Base-by-base conservation (phyloP, 2,888 invertebrate species). In the Psylliodes chrysocephalus region DNA sequence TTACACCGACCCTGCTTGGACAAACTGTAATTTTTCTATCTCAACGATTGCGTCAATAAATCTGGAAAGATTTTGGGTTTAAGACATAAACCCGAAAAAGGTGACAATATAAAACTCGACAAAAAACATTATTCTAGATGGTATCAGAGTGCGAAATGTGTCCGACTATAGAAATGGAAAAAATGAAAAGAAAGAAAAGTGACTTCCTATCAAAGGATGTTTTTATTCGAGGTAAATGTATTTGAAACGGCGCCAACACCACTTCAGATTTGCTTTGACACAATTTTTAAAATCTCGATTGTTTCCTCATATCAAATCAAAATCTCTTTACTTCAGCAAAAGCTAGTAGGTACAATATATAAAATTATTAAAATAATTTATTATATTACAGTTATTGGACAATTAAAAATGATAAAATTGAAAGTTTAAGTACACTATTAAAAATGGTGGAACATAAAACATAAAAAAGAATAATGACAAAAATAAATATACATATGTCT, bases 41-140 rank as follows among this genome's bases (percentile, higher is more conserved):
- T 56, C 55, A 38, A 38, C 60, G 60, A 64, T 60, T 64, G 60
- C 56, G 60, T 60, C 64, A 64, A 64, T 64, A 64, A 64, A 64
- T 64, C 64, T 56, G 55, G 15, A 60, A 60, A 60, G 64, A 60
- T 64, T 59, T 64, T 52, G 52, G 64, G 60, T 56, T 55, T 51
- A 44, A 44, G 55, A 60, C 56, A 52, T 56, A 51, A 60, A 53
- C 38, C 51, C 51, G 60, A 52, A 44, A 54, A 60, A 60, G 60
- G 33, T 60, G 60, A 64, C 64, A 40, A 56, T 55, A 64, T 64
- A 60, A 56, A 60, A 64, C 51, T 60, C 56, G 51, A 46, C 35
- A 46, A 35, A 60, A 60, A 60, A 60, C 60, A 64, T 60, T 60
- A 60, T 46, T 64, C 38, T 14, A 60, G 64, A 64, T 64, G 30